Base-by-base conservation (phyloP, 2,113 vertebrate genomes). In the Ammodytes dubius region DNA sequence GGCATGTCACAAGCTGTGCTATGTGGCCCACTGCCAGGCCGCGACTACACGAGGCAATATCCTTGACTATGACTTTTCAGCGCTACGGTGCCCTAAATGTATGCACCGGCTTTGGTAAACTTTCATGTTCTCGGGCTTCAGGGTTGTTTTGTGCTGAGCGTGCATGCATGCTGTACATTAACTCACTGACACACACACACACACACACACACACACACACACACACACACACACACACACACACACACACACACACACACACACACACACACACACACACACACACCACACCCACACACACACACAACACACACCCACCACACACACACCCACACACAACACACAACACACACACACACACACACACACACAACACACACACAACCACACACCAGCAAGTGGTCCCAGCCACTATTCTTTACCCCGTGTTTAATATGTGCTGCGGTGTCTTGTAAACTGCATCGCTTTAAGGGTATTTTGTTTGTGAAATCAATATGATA, bases 91-190 rank as follows among this genome's bases (percentile, higher is more conserved):
- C 64, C 63, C 64, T 71, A 12, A 71, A 80, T 73, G 60, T 66
- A 76, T 61, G 39, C 50, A 19, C 45, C 0, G 6, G 61, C 79
- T 80, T 82, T 84, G 82, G 84, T 87, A 82, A 80, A 85, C 69
- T 68, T 80, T 81, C 35, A 80, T 87, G 76, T 66, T 70, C 39
- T 19, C 3, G 0, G 54, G 35, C 19, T 53, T 74, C 74, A 58
- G 37, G 66, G 46, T 46, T 58, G 50, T 73, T 84, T 70, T 76
- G 27, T 27, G 67, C 78, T 81, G 77, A 81, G 71, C 57, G 3
- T 2, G 50, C 63, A 4, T 2, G 50, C 84, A 63, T 5, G 35
- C 40, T 68, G 15, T 66, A 50, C 57, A 75, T 82, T 68, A 35
- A 63, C 50, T 64, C 47, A 40, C 8, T 39, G 58, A 52, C 54